These are phyloP conservation scores for Naja naja DNA, from an alignment of 2,113 vertebrate species.

Conservation along the genomic window DNA sequence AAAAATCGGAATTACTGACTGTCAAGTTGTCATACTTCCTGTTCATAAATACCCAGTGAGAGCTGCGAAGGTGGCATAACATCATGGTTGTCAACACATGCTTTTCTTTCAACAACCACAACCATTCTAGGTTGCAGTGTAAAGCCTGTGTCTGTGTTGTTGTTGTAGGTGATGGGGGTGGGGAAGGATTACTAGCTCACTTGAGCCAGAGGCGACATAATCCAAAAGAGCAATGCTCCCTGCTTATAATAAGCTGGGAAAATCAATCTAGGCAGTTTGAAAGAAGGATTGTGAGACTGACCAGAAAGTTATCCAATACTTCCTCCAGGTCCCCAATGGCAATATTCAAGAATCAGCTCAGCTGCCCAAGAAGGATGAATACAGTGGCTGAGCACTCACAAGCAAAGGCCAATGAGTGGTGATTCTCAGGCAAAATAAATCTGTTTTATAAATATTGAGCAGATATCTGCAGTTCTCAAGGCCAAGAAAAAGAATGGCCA, in stretches of 20 bases:
- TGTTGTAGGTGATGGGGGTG: background rate
- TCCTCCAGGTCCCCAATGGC: background rate
- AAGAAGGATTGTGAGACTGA: background rate
- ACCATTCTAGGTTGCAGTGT: background rate
- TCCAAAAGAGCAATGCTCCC: background rate
- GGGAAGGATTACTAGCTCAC: background rate
- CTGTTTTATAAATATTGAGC: background rate
- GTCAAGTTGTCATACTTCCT: background rate
- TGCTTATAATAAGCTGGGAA: background rate
- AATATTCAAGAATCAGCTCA: background rate
- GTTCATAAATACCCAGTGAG: background rate
- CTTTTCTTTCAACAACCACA: background rate
- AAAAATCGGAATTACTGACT: background rate
- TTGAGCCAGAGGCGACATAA: background rate
- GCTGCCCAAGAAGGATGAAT: background rate
- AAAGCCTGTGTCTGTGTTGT: background rate
- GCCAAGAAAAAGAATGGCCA: background rate
- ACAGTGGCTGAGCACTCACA: background rate
- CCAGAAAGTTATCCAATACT: background rate
- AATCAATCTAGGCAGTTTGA: background rate
- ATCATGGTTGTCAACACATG: background rate
- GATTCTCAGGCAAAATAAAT: background rate
- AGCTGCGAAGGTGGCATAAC: background rate
- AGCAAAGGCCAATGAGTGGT: background rate
- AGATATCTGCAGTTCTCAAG: background rate